phyloP scores from a whole-genome alignment of 2,113 vertebrate species.

The Psittacula cyanocephala region DNA sequence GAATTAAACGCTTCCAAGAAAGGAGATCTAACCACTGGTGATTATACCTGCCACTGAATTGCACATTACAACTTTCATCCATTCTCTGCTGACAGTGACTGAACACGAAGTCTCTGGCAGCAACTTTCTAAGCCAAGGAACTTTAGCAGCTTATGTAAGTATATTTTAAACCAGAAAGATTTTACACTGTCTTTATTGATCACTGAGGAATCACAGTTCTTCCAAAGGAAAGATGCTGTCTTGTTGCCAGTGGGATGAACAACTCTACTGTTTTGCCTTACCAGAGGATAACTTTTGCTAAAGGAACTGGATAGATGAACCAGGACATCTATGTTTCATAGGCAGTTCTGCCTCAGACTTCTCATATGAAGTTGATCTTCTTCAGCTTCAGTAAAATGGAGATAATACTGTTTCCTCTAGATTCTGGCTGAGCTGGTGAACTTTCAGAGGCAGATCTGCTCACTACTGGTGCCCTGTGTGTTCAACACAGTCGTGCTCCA shows the following conservation, averaged over 20 bases:
- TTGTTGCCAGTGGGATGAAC: background rate
- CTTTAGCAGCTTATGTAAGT: background rate
- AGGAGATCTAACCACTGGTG: background rate
- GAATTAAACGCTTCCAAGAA: background rate
- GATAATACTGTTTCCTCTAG: background rate
- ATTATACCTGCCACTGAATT: background rate
- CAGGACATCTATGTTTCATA: background rate
- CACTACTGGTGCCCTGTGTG: accelerated
- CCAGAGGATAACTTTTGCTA: background rate
- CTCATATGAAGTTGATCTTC: background rate
- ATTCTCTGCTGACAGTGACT: conserved; percentile 17
- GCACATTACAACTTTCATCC: conserved; percentile 19
- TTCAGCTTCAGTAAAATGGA: conserved; percentile 3
- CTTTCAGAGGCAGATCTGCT: background rate
- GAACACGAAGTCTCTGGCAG: background rate
- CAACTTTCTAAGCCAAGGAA: conserved; percentile 28
- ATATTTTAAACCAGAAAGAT: background rate
- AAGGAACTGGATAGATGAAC: background rate
- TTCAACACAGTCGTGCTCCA: background rate
- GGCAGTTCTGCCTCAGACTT: background rate
- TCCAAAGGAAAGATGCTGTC: background rate
- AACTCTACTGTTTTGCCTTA: background rate
- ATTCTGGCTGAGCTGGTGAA: background rate
- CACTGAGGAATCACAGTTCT: background rate
- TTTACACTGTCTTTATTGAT: background rate